These are phyloP conservation scores for Poecile atricapillus DNA, from an alignment of 2,113 vertebrate species.

Conservation along the genomic window DNA sequence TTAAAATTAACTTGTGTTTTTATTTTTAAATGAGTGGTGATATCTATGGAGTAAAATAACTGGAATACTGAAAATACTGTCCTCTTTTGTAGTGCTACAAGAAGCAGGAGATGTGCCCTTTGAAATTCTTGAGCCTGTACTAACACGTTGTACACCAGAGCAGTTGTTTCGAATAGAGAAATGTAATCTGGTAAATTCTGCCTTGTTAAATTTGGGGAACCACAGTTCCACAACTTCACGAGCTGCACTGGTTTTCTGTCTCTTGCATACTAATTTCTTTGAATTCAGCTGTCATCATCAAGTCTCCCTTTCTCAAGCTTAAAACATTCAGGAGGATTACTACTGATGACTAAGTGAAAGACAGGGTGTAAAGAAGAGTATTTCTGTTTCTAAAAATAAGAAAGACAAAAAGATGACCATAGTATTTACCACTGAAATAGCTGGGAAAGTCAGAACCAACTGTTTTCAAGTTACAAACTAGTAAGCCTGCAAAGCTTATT, in stretches of 20 bases:
- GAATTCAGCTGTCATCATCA: not conserved
- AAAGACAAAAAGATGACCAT: too few relatives aligned
- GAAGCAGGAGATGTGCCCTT: slow-evolving; percentile 88
- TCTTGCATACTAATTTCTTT: not conserved
- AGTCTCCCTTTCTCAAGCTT: not conserved
- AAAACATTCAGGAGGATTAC: not conserved
- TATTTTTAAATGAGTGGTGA: not conserved
- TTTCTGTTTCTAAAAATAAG: not conserved
- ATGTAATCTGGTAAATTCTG: slow-evolving; percentile 82
- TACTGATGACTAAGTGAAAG: not conserved
- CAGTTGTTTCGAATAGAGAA: slow-evolving; percentile 86
- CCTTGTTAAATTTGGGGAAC: not conserved
- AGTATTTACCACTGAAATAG: not conserved
- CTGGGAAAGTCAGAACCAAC: not conserved
- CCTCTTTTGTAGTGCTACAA: slow-evolving; percentile 75
- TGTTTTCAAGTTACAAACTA: not conserved
- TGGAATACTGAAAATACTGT: not conserved
- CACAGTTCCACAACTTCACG: not conserved
- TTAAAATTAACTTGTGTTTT: not conserved
- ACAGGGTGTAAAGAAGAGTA: not conserved
- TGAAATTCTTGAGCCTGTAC: slow-evolving; percentile 88
- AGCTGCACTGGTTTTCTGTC: not conserved
- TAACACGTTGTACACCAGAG: slow-evolving; percentile 83
- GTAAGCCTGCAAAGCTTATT: not conserved
- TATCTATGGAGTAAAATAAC: not conserved